Evolutionary conservation across 2,113 vertebrate genomes (phyloP).

Genomic region (Cricetomys ansorgei): DNA sequence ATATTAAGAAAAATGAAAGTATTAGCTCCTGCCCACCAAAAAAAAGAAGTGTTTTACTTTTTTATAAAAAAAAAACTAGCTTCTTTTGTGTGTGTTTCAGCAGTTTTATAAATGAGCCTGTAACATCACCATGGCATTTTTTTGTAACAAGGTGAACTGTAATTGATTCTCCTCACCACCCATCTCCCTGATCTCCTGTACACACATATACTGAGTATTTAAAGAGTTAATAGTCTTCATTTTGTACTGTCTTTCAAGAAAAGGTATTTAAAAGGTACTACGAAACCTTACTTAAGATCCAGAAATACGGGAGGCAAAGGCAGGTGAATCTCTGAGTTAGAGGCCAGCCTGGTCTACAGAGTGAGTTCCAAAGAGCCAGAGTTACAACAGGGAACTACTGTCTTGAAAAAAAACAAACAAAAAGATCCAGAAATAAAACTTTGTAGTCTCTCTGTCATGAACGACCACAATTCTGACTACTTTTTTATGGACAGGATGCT

Average conservation of each 20-base stretch:
- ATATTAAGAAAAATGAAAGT: conserved; percentile 7
- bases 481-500: background rate
- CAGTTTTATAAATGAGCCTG: background rate
- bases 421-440: conserved; percentile 15
- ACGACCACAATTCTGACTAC: conserved; percentile 5
- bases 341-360: too few species aligned
- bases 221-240: background rate
- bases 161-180: background rate
- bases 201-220: background rate
- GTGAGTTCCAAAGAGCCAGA: too few species aligned
- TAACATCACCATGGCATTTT: background rate
- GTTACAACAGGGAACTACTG: too few species aligned
- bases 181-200: background rate
- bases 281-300: conserved; percentile 18
- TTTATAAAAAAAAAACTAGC: background rate
- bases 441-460: background rate
- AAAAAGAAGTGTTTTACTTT: background rate
- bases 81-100: background rate
- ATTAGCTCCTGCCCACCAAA: background rate
- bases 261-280: background rate
- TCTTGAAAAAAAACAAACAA: too few species aligned
- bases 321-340: too few species aligned
- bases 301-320: too few species aligned
- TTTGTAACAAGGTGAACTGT: background rate
- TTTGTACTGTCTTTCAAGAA: conserved; percentile 13